Base-by-base conservation (phyloP, 2,888 invertebrate species). In the Lacanobia oleracea region DNA sequence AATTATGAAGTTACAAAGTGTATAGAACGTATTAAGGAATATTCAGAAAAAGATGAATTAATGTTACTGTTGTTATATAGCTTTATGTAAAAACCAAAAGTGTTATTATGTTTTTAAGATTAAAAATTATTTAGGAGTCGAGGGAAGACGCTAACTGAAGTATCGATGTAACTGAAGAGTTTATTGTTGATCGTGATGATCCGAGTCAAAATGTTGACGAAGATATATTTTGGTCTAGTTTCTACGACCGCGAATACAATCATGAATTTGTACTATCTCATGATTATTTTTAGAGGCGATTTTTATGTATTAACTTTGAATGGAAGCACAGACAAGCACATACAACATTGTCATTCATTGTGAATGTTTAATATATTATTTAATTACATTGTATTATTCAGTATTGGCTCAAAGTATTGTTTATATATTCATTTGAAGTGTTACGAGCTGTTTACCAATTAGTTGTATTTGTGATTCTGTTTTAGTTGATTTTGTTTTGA, bases 31-130 rank as follows among this genome's bases (percentile, higher is more conserved):
- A 90, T 89, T 91, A 87, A 88, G 88, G 82, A 88, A 87, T 90
- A 91, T 89, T 91, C 91, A 90, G 85, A 92, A 91, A 92, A 89
- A 91, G 92, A 93, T 91, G 88, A 87, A 91, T 90, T 86, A 92
- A 93, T 92, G 94, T 95, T 94, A 94, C 93, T 95, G 93, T 95
- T 95, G 94, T 95, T 95, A 94, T 92, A 95, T 93, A 95, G 95
- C 94, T 95, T 94, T 95, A 94, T 93, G 93, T 92, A 91, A 91
- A 94, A 94, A 95, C 95, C 95, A 94, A 95, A 95, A 93, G 94
- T 94, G 95, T 95, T 95, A 94, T 94, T 94, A 94, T 93, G 94
- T 95, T 95, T 93, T 93, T 94, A 94, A 93, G 93, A 90, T 87
- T 88, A 88, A 88, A 87, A 88, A 88, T 88, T 83, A 81, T 85